phyloP scores from a whole-genome alignment of 2,888 invertebrate species.

The Lasioglossum figueresi region DNA sequence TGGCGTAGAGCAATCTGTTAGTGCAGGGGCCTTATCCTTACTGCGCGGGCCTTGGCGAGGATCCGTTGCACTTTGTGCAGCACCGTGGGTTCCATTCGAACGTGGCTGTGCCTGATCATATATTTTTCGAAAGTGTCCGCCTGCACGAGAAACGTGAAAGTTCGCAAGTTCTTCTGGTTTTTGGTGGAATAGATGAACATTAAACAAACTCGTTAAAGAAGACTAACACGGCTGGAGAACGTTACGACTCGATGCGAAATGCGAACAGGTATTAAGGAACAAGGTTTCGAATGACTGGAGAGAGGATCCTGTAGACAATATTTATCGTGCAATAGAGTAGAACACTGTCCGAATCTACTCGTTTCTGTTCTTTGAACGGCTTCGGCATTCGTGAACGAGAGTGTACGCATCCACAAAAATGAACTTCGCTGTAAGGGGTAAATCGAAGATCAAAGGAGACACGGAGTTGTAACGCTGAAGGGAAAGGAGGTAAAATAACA shows the following conservation, averaged over 20 bases:
- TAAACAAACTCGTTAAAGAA: neutral
- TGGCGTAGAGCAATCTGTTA: slow-evolving; percentile 83
- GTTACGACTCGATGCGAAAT: neutral
- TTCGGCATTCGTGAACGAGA: neutral
- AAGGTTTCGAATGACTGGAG: neutral
- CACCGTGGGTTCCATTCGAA: neutral
- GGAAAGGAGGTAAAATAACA: neutral
- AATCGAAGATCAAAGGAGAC: neutral
- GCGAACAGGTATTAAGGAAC: neutral
- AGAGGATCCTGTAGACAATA: neutral
- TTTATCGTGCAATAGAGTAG: neutral
- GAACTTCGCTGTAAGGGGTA: neutral
- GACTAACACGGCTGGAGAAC: neutral
- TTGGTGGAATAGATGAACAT: neutral
- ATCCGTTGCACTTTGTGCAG: slow-evolving; percentile 25
- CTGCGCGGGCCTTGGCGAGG: slow-evolving; percentile 76
- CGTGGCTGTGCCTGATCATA: neutral
- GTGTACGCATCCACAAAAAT: neutral
- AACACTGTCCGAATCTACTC: neutral
- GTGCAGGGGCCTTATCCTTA: slow-evolving; percentile 84
- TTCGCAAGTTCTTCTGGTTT: neutral
- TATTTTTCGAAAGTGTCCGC: neutral
- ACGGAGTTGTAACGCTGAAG: neutral
- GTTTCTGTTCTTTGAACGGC: neutral
- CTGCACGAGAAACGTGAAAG: neutral